Base-by-base conservation (phyloP, 2,797 vertebrate genomes). In the Cossypha polioptera region DNA sequence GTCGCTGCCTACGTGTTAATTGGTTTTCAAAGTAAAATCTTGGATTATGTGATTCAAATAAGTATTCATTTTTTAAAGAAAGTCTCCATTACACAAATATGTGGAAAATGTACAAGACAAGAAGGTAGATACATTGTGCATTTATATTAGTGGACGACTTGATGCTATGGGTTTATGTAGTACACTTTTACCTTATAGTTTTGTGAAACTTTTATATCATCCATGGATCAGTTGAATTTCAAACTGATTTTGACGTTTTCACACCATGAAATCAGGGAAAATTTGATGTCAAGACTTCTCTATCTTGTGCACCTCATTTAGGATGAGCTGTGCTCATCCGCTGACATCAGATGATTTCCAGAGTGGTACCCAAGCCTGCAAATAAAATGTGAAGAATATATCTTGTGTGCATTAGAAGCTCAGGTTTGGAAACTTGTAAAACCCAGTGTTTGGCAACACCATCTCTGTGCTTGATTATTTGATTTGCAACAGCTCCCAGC, bases 401-500 rank as follows among this genome's bases (percentile, higher is more conserved):
- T 42, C 2, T 38, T 18, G 4, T 10, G 28, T 25, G 9, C 10
- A 4, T 57, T 55, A 71, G 29, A 84, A 66, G 21, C 8, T 13
- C 19, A 61, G 15, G 31, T 84, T 67, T 88, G 42, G 22, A 54
- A 40, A 74, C 0, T 1, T 29, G 5, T 47, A 8, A 54, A 65
- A 42, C 11, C 4, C 25, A 13, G 33, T 1, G 0, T 55, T 73
- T 43, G 42, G 13, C 28, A 62, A 10, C 25, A 26, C 3, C 0
- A 0, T 53, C 31, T 75, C 33, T 43, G 13, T 61, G 24, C 20
- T 38, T 38, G 26, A 55, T 59, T n/a, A 24, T 62, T 68, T 45
- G 19, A n/a, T 40, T 45, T 58, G 28, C 65, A 76, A 8, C 29
- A 59, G 20, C 22, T 76, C 36, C 25, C 43, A 82, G 24, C 9